Percentiles rank a stretch among this genome's conserved stretches.
Conservation (phyloP, 2,113 vertebrate genomes). For the Narcine bancroftii region DNA sequence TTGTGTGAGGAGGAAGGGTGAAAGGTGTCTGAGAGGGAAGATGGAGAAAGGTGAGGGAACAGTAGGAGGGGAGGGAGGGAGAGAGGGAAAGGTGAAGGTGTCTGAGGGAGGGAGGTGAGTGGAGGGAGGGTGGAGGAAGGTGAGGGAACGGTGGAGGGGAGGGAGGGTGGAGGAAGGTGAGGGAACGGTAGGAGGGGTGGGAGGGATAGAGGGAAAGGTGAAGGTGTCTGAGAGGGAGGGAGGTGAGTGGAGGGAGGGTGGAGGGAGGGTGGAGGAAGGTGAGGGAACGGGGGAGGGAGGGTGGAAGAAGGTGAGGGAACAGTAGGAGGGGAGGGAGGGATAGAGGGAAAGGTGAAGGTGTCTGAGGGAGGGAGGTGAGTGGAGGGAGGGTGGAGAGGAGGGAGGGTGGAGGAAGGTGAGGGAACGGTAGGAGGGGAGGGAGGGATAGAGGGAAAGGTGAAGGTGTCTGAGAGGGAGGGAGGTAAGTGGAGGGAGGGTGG, state of each 20-base stretch:
- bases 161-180: too few species aligned
- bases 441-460: not conserved
- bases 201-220: too few species aligned
- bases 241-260: too few species aligned
- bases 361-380: not conserved
- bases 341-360: not conserved
- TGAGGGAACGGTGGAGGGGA: too few species aligned
- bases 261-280: fast-evolving
- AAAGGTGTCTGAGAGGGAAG: not conserved
- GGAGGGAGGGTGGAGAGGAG: not conserved
- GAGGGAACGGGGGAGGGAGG: not conserved
- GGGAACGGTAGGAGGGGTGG: too few species aligned
- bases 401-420: not conserved
- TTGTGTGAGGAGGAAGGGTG: too few species aligned
- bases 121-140: too few species aligned
- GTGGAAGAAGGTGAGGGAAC: not conserved
- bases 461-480: too few species aligned
- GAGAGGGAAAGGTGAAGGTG: not conserved
- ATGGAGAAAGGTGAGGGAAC: not conserved
- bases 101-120: too few species aligned
- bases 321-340: slow-evolving; percentile 41
- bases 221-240: too few species aligned
- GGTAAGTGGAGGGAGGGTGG: not conserved
- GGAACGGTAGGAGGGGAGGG: not conserved
- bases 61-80: slow-evolving; percentile 41